A percentile compares a stretch with the other conserved stretches of the same genome.
phyloP scores from a whole-genome alignment of 2,888 invertebrate species.

The Dione juno region DNA sequence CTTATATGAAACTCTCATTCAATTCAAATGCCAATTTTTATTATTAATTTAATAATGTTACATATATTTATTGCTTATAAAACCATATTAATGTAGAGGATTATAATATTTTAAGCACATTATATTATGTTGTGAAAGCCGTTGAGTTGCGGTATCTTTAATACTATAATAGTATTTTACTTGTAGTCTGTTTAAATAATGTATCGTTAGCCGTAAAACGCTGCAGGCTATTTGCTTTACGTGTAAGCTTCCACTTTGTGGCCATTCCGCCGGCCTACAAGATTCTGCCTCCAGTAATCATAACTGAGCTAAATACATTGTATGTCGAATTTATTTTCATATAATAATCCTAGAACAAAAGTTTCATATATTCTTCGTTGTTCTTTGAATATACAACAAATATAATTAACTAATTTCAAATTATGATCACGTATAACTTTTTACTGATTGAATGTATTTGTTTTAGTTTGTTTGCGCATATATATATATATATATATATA shows the following conservation, averaged over 20 bases:
- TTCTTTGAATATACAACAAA: neutral
- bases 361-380: neutral
- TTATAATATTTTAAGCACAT: conserved; percentile 6
- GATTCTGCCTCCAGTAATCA: conserved; percentile 60
- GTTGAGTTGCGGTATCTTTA: conserved; percentile 22
- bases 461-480: too few relatives aligned
- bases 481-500: too few relatives aligned
- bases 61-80: neutral
- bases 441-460: too few relatives aligned
- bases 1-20: too few relatives aligned
- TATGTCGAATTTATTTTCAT: conserved; percentile 13
- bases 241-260: conserved; percentile 66
- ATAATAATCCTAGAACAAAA: conserved; percentile 13
- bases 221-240: conserved; percentile 59
- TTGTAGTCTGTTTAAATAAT: conserved; percentile 34
- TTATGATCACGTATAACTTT: too few relatives aligned
- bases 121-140: conserved; percentile 8
- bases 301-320: conserved; percentile 46
- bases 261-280: conserved; percentile 57
- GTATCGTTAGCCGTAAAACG: conserved; percentile 49
- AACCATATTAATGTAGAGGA: neutral
- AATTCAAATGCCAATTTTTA: too few relatives aligned
- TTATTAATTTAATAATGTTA: too few relatives aligned
- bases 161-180: conserved; percentile 32
- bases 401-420: neutral